phyloP scores from a whole-genome alignment of 1,140 invertebrate species.

The Sycophaga agraensis region DNA sequence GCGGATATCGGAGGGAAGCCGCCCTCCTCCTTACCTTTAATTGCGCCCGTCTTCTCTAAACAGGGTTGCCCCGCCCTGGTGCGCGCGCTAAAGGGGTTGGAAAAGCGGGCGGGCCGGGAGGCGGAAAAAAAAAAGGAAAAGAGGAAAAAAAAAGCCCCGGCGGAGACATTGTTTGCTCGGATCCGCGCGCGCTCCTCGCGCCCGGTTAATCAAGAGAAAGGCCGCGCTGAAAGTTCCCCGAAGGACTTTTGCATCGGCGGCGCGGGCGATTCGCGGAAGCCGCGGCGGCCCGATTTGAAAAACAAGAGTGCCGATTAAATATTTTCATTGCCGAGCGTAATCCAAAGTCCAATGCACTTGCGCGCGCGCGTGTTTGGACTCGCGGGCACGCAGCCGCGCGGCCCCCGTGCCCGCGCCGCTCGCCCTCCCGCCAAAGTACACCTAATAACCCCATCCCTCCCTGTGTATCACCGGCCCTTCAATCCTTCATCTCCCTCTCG shows the following conservation, averaged over 20 bases:
- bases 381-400: neutral
- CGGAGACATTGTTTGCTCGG: too few relatives aligned
- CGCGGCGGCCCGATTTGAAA: slow-evolving; percentile 10
- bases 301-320: slow-evolving; percentile 29
- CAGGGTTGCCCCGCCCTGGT: too few relatives aligned
- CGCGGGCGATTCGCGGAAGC: slow-evolving; percentile 19
- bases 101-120: too few relatives aligned
- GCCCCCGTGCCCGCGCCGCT: neutral
- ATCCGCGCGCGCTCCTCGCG: too few relatives aligned
- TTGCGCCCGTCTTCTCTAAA: too few relatives aligned
- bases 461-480: slow-evolving; percentile 6
- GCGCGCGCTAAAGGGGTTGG: too few relatives aligned
- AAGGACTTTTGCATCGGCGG: slow-evolving; percentile 6
- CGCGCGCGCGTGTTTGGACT: slow-evolving; percentile 18
- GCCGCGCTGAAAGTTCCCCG: neutral
- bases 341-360: slow-evolving; percentile 21
- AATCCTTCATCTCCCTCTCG: slow-evolving; percentile 2
- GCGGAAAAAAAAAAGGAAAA: too few relatives aligned
- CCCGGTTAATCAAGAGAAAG: neutral
- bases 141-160: too few relatives aligned
- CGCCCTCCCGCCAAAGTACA: slow-evolving; percentile 2
- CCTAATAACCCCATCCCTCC: slow-evolving; percentile 4
- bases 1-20: too few relatives aligned
- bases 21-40: too few relatives aligned
- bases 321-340: slow-evolving; percentile 26